These are phyloP conservation scores for Drosophila subquinaria DNA, from an alignment of 2,888 invertebrate genomes.

Conservation along the genomic window DNA sequence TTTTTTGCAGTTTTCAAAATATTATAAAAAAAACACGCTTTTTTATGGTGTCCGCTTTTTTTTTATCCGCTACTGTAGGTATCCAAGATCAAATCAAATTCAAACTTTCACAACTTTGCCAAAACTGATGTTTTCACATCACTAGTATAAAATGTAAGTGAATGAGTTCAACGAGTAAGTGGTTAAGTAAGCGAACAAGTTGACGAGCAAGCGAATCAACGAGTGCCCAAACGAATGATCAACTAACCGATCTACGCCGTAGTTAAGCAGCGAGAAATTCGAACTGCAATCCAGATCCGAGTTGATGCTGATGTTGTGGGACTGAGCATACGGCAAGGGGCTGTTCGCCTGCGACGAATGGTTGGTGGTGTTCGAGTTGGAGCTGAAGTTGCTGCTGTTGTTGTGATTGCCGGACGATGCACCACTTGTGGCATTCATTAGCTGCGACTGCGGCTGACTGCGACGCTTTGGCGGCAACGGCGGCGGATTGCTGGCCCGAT, in stretches of 20 bases:
- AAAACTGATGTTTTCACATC: too few relatives aligned
- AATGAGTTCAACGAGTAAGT: background rate
- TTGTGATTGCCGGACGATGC: constrained; percentile 18
- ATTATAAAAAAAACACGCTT: too few relatives aligned
- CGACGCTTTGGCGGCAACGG: constrained; percentile 92
- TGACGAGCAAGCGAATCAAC: constrained; percentile 1
- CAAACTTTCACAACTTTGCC: too few relatives aligned
- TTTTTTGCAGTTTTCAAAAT: too few relatives aligned
- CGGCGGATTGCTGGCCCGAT: constrained; percentile 90
- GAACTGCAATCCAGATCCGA: constrained; percentile 83
- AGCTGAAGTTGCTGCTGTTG: constrained; percentile 26
- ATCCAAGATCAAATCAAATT: too few relatives aligned
- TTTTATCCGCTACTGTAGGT: too few relatives aligned
- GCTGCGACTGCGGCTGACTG: constrained; percentile 81
- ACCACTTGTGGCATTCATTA: constrained; percentile 22
- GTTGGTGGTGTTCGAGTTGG: constrained; percentile 29
- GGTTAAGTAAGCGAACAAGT: background rate
- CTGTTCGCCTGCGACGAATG: constrained; percentile 64
- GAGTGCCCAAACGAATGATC: background rate
- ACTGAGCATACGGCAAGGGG: constrained; percentile 84
- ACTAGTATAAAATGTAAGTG: background rate
- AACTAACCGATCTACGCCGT: constrained; percentile 88
- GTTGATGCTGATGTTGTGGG: constrained; percentile 82
- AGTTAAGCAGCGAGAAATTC: constrained; percentile 88
- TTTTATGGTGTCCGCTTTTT: too few relatives aligned